Percentiles rank a stretch among this genome's conserved stretches.
Conservation (phyloP, 2,113 vertebrate species). For the Psammodynastes pulverulentus region DNA sequence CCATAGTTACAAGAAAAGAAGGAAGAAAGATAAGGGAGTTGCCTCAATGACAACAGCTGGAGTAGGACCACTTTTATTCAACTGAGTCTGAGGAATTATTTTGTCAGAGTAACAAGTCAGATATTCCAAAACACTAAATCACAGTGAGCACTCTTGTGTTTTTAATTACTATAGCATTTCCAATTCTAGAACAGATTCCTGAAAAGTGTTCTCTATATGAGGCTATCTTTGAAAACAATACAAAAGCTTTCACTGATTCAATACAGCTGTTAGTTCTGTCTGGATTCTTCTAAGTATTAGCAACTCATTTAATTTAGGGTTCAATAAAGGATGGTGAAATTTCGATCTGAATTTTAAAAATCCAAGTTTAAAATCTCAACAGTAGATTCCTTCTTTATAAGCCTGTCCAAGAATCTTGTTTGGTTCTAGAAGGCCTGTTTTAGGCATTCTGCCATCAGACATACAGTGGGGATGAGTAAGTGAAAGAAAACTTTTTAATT, state of each 20-base stretch:
- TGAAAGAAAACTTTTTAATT: neutral
- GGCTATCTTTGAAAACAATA: neutral
- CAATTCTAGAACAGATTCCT: neutral
- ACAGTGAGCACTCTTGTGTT: neutral
- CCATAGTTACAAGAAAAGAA: constrained; percentile 26
- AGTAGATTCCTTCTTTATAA: neutral
- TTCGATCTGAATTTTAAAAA: neutral
- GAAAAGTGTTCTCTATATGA: neutral
- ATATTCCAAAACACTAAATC: neutral
- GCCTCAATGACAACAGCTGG: constrained; percentile 6
- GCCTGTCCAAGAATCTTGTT: neutral
- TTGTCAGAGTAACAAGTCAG: neutral
- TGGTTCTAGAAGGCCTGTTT: neutral
- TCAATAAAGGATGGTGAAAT: neutral
- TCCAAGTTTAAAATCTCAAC: neutral
- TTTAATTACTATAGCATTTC: neutral
- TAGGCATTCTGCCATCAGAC: neutral
- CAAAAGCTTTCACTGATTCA: neutral
- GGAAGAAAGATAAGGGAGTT: constrained; percentile 39
- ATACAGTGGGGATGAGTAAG: neutral
- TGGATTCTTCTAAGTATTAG: neutral
- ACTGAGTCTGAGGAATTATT: neutral
- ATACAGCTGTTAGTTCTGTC: neutral
- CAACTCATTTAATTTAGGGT: neutral
- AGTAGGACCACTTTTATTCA: neutral